phyloP scores from a whole-genome alignment of 2,888 invertebrate species.

The Flexamia atlantica region DNA sequence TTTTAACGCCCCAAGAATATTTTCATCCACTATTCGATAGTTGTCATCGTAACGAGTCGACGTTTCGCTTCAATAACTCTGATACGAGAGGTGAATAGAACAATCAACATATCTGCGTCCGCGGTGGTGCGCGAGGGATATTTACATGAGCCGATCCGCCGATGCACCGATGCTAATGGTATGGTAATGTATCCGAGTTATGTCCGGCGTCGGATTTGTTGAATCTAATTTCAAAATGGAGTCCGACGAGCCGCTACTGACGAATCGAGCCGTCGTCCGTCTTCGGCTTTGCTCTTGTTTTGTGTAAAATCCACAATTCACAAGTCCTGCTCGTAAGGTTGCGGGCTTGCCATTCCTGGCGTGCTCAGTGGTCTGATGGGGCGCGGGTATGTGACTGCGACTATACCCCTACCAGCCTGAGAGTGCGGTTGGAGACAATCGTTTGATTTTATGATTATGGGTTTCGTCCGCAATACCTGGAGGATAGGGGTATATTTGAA shows the following conservation, averaged over 20 bases:
- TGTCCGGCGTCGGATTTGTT: constrained; percentile 54
- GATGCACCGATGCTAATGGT: constrained; percentile 49
- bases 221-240: constrained; percentile 62
- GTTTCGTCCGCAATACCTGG: too few relatives aligned
- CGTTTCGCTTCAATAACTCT: background rate
- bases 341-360: background rate
- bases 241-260: constrained; percentile 60
- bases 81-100: constrained; percentile 19
- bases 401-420: too few relatives aligned
- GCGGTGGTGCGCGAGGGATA: constrained; percentile 14
- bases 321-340: background rate
- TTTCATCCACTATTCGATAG: too few relatives aligned
- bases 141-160: constrained; percentile 22
- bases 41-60: background rate
- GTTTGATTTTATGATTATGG: too few relatives aligned
- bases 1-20: too few relatives aligned
- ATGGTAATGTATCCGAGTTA: constrained; percentile 57
- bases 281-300: constrained; percentile 15
- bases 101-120: constrained; percentile 14
- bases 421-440: too few relatives aligned
- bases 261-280: constrained; percentile 23
- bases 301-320: constrained; percentile 20
- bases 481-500: too few relatives aligned
- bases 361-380: too few relatives aligned
- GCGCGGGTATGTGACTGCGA: too few relatives aligned